These are phyloP conservation scores for Amphiprion ocellaris DNA, from an alignment of 2,113 vertebrate species.

Conservation along the genomic window DNA sequence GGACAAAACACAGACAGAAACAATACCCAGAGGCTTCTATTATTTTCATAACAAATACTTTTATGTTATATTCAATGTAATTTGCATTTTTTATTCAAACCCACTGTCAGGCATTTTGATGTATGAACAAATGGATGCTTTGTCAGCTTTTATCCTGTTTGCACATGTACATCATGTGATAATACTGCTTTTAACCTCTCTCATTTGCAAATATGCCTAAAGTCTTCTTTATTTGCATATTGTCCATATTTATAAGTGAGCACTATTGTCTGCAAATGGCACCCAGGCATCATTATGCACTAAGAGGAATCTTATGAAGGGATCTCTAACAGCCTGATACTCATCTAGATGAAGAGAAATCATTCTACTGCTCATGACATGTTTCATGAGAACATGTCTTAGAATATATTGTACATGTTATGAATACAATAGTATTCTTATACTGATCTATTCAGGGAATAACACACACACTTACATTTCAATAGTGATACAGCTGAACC, in stretches of 20 bases:
- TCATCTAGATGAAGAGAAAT: neutral
- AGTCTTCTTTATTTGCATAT: constrained; percentile 13
- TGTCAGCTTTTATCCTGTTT: constrained; percentile 46
- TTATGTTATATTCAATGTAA: constrained; percentile 28
- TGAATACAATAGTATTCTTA: neutral
- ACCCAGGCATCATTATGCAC: constrained; percentile 14
- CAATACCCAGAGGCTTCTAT: neutral
- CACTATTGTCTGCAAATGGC: constrained; percentile 13
- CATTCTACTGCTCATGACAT: neutral
- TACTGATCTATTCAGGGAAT: neutral
- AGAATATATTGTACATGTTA: neutral
- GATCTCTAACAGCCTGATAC: neutral
- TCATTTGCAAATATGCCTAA: constrained; percentile 1
- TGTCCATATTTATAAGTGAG: constrained; percentile 29
- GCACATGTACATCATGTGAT: constrained; percentile 34
- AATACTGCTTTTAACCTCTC: constrained; percentile 40
- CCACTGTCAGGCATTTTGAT: constrained; percentile 45
- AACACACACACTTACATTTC: neutral
- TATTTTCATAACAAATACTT: constrained; percentile 11
- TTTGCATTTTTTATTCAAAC: constrained; percentile 27
- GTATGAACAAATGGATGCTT: constrained; percentile 44
- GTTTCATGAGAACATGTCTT: neutral
- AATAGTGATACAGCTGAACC: neutral
- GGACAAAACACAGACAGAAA: neutral
- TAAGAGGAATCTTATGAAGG: constrained; percentile 2